Base-by-base conservation (phyloP, 2,113 vertebrate species). In the Percopsis transmontana region DNA sequence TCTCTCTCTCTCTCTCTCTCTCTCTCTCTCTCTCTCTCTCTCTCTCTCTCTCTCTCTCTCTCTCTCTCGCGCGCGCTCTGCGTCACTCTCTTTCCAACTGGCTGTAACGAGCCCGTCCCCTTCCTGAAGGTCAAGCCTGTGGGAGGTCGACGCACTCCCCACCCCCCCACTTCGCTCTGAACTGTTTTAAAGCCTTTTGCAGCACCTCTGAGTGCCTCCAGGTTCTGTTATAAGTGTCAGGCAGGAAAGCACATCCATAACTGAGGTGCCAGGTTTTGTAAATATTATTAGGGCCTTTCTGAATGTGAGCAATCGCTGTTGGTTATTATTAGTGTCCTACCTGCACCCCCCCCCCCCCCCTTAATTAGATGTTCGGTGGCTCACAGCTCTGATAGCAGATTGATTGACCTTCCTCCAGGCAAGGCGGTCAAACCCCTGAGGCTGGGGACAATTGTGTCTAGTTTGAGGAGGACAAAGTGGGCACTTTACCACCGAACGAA, bases 141-240 rank as follows among this genome's bases (percentile, higher is more conserved):
- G 38, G 68, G 78, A 77, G 74, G 81, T 88, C 78, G 82, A 56
- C 58, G 60, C 65, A 59, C 20, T n/a, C 58, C 50, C 68, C 63
- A 47, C 16, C 40, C 44, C 33, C 19, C 11, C 24, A 18, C 10
- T 12, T 24, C 60, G 12, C 6, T 54, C 66, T 58, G 23, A 0
- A 13, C 56, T 38, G 41, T n/a, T 84, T 77, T 80, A 68, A 68
- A 82, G 76, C 68, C 61, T 3, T 74, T 75, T n/a, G 68, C 74
- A 68, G 39, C 66, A 56, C 71, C 65, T 58, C 51, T 0, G 72
- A 51, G 73, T 66, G 40, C 73, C 59, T 39, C 76, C 42, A 50
- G 51, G 68, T 52, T 58, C 65, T 27, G 24, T 1, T 2, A 53
- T 62, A 7, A 33, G 64, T 68, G 75, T 78, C 63, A 20, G 27